Base-by-base conservation (phyloP, 2,797 vertebrate species). In the Sebastolobus altivelis region DNA sequence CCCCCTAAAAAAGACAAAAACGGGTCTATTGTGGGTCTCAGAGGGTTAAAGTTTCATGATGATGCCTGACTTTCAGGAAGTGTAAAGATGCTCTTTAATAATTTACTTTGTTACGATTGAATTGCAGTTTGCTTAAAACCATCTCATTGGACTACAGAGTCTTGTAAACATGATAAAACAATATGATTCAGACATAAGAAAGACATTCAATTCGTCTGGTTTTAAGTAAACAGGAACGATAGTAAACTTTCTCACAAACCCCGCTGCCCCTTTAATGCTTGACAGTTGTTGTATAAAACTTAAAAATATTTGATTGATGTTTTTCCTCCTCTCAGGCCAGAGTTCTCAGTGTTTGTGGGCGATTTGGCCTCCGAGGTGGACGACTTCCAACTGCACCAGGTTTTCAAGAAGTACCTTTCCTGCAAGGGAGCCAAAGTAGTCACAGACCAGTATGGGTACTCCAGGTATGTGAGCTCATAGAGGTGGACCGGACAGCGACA, bases 361-460 rank as follows among this genome's bases (percentile, higher is more conserved):
- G 97, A 98, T 80, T 93, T 98, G 89, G 96, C 97, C 79, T 95
- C 97, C 69, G 97, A 98, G 87, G 97, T 98, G 82, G 97, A 98
- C 59, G 97, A 98, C 91, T 97, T 96, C 89, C 97, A 98, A 90
- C 97, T 98, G 22, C 97, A 96, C 93, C 96, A 98, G 83, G 97
- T 97, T 93, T 98, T 97, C 87, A 98, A 98, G 95, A 97, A 97
- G 81, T 98, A 96, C 63, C 92, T 96, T 16, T 97, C 97, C 49
- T 98, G 97, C 94, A 97, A 97, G 93, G 97, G 97, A 88, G 97
- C 96, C 92, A 98, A 98, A 95, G 97, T 98, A 86, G 97, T 97
- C 82, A 97, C 97, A 14, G 97, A 98, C 89, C 95, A 97, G 72
- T 96, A 96, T 9, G 97, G 97, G 69, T 97, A 97, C 94, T 98